Evolutionary conservation across 2,797 vertebrate genomes (phyloP).

Genomic region (Notamacropus eugenii): DNA sequence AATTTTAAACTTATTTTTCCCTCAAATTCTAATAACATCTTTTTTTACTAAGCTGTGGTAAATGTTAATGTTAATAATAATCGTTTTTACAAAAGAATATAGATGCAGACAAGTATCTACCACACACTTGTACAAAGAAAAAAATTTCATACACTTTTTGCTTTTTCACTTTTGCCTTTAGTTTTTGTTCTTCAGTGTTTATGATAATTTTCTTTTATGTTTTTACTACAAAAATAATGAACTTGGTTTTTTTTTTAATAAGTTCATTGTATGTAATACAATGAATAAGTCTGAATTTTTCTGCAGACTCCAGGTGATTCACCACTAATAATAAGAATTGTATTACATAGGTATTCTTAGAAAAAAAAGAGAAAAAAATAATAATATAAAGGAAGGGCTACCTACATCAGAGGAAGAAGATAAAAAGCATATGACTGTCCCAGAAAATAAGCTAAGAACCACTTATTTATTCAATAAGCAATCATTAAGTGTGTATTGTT

Average conservation of each 20-base stretch:
- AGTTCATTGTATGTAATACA: constrained; percentile 64
- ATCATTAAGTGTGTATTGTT: neutral
- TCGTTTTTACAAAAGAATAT: constrained; percentile 20
- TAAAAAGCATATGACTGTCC: constrained; percentile 10
- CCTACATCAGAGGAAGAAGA: neutral
- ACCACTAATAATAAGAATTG: neutral
- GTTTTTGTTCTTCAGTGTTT: constrained; percentile 43
- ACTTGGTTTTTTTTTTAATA: constrained; percentile 22
- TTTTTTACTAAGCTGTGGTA: constrained; percentile 53
- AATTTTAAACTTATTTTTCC: constrained; percentile 56
- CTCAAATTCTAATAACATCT: constrained; percentile 54
- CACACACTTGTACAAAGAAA: neutral
- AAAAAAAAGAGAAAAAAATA: neutral
- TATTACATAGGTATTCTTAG: constrained; percentile 33
- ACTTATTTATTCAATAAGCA: constrained; percentile 7
- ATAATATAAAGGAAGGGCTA: neutral
- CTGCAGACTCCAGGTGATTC: constrained; percentile 42
- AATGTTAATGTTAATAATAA: constrained; percentile 41
- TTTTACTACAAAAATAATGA: neutral
- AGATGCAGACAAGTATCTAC: neutral
- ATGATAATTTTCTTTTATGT: constrained; percentile 66
- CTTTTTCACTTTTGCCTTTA: neutral
- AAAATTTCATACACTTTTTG: neutral
- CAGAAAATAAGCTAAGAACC: constrained; percentile 4
- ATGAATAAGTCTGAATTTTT: constrained; percentile 50